Evolutionary conservation across 1,140 invertebrate genomes (phyloP), one percentile per base, ranked within the genome.

Genomic region (Muscidifurax raptorellus): DNA sequence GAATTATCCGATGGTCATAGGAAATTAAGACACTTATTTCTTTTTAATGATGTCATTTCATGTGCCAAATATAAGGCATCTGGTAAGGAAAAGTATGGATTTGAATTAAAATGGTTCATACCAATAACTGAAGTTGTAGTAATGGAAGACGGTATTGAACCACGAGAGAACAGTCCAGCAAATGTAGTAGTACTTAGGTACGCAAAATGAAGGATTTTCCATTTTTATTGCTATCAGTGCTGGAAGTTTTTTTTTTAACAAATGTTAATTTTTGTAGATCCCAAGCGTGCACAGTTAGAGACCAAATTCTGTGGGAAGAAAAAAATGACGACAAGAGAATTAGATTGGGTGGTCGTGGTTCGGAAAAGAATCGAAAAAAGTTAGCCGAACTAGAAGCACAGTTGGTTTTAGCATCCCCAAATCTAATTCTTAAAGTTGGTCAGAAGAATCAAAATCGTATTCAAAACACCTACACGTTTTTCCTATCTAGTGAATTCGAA

Each of bases 11-110:
- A 98, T 90, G 96, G 96, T 1, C 96, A 97, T 91, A 94, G 98
- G 69, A 99, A 99, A 93, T 92, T 99, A 76, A 94, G 98, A 75
- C 98, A 98, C 94, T 93, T 99, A 81, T 98, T 99, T 93, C 94
- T 99, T 32, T 99, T 99, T 91, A 98, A 98, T 90, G 98, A 99
- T 92, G 97, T 98, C 82, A 96, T 99, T 86, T 97, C 98, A 28
- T 99, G 98, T 94, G 98, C 98, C 76, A 99, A 99, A 94, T 98
- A 98, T 90, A 98, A 98, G 94, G 96, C 96, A 1, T 95, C 96
- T 44, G 96, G 96, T 0, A 94, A 96, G 44, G 97, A 98, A 91
- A 98, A 97, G 91, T 97, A 97, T 89, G 97, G 97, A 1, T 98
- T 98, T 91, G 97, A 98, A 92, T 93, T 98, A 69, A 98, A 98